Conservation (phyloP, 2,113 vertebrate species). For the Scalopus aquaticus region DNA sequence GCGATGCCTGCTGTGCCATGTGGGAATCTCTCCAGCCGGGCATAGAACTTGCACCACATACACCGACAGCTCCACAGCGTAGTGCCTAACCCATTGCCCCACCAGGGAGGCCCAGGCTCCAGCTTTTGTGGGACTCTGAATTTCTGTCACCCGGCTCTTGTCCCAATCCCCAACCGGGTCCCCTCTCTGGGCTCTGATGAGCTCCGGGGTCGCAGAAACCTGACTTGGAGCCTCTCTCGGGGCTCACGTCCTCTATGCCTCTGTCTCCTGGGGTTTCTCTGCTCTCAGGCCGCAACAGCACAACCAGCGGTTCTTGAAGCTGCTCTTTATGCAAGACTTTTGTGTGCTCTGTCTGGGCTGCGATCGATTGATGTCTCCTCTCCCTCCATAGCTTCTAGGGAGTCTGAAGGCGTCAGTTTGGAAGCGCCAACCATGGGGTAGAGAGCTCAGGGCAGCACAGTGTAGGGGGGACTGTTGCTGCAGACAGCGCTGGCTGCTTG, state of each 20-base stretch:
- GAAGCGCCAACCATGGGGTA: not conserved
- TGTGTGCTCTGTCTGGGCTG: not conserved
- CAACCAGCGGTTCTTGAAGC: not conserved
- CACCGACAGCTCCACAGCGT: too few relatives aligned
- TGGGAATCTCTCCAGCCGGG: too few relatives aligned
- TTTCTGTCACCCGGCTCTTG: fast-evolving
- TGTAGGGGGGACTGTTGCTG: fast-evolving
- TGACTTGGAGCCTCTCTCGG: not conserved
- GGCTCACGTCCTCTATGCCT: not conserved
- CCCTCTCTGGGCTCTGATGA: not conserved
- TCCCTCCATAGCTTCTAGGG: not conserved
- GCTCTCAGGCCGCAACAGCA: not conserved
- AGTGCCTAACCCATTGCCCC: too few relatives aligned
- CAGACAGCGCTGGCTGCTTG: too few relatives aligned
- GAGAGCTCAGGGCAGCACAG: not conserved
- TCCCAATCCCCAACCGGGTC: too few relatives aligned
- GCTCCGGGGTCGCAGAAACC: not conserved
- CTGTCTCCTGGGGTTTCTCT: not conserved
- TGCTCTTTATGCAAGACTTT: not conserved
- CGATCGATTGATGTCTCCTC: not conserved
- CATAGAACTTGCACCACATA: too few relatives aligned
- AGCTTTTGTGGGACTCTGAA: not conserved
- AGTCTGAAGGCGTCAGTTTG: not conserved
- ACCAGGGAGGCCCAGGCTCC: too few relatives aligned
- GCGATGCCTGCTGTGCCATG: too few relatives aligned